Evolutionary conservation across 2,888 invertebrate genomes (phyloP).

Genomic region (Cacoxenus indagator): DNA sequence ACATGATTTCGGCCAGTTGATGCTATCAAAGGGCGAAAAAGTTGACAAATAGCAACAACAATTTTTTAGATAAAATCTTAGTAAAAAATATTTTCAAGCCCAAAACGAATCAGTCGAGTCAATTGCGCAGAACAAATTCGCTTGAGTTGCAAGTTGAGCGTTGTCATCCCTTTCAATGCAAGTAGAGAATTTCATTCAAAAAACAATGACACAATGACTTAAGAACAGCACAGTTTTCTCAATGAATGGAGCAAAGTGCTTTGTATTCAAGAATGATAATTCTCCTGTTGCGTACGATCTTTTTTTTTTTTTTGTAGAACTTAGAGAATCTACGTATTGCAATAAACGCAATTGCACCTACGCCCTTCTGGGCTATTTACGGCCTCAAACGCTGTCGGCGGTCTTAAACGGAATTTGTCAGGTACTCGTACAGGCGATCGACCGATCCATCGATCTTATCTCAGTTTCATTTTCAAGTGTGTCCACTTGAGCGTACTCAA

Average conservation of each 20-base stretch:
- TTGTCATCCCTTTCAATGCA: background rate
- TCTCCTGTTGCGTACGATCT: constrained; percentile 51
- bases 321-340: background rate
- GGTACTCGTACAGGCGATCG: constrained; percentile 11
- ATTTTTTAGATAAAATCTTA: background rate
- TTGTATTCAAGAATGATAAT: constrained; percentile 43
- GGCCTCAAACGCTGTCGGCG: constrained; percentile 53
- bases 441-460: constrained; percentile 15
- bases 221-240: constrained; percentile 6
- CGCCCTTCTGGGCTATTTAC: constrained; percentile 44
- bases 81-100: background rate
- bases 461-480: constrained; percentile 46
- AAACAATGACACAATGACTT: constrained; percentile 14
- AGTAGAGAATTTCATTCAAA: constrained; percentile 12
- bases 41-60: background rate
- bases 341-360: constrained; percentile 68
- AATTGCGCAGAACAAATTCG: constrained; percentile 18
- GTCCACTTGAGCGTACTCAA: constrained; percentile 54
- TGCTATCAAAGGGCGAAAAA: constrained; percentile 32
- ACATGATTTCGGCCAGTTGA: constrained; percentile 29
- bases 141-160: background rate
- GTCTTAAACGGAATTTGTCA: constrained; percentile 54
- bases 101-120: constrained; percentile 16
- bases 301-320: constrained; percentile 19
- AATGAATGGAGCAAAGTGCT: background rate